A percentile compares a stretch with the other conserved stretches of the same genome.
phyloP scores from a whole-genome alignment of 1,140 invertebrate species.

The Batillaria attramentaria region DNA sequence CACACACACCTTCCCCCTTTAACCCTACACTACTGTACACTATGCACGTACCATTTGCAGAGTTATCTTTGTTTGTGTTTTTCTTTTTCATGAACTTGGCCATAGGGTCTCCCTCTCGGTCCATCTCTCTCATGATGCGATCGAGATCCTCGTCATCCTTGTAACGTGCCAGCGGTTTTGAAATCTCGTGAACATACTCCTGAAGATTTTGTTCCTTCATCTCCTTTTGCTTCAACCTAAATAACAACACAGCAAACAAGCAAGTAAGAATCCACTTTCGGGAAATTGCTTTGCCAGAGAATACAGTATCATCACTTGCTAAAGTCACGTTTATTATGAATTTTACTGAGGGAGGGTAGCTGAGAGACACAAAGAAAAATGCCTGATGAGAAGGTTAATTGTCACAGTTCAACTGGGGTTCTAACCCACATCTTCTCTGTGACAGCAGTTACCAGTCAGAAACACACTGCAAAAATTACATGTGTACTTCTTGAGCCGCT shows the following conservation, averaged over 20 bases:
- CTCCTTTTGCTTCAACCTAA: slow-evolving; percentile 81
- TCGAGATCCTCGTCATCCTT: slow-evolving; percentile 92
- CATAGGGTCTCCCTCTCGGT: slow-evolving; percentile 94
- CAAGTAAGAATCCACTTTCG: no score
- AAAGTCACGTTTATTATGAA: not conserved
- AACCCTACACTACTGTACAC: not conserved
- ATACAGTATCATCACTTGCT: no score
- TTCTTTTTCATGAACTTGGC: slow-evolving; percentile 87
- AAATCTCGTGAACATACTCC: slow-evolving; percentile 86
- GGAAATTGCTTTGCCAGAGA: no score
- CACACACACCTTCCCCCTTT: no score
- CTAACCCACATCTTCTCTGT: no score
- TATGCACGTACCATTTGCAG: slow-evolving; percentile 33
- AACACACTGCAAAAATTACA: no score
- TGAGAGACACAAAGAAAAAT: not conserved
- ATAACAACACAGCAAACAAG: no score
- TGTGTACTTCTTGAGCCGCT: no score
- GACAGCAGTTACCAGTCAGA: no score
- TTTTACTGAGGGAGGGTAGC: not conserved
- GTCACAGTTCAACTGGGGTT: no score
- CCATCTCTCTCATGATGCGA: slow-evolving; percentile 79
- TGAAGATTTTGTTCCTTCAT: slow-evolving; percentile 77
- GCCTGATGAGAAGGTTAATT: no score
- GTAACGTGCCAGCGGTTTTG: slow-evolving; percentile 92
- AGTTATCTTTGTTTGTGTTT: slow-evolving; percentile 74